Conservation (phyloP, 2,888 invertebrate species). For the Pandemis cinnamomeana region DNA sequence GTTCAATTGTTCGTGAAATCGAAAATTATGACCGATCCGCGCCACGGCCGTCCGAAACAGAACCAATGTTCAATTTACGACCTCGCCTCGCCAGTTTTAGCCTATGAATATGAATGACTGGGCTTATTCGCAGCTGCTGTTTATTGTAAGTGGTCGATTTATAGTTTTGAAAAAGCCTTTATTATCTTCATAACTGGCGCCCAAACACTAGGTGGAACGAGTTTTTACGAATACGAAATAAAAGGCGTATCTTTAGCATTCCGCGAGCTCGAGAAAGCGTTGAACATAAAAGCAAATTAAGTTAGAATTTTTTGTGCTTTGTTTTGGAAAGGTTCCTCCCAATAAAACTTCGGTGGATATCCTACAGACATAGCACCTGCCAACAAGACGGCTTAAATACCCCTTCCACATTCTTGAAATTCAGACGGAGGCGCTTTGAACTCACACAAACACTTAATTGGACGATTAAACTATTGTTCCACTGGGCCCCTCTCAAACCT, state of each 20-base stretch:
- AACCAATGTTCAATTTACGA: slow-evolving; percentile 65
- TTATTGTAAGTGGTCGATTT: slow-evolving; percentile 39
- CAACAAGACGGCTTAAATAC: slow-evolving; percentile 45
- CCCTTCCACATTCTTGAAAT: slow-evolving; percentile 55
- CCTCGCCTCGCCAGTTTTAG: slow-evolving; percentile 47
- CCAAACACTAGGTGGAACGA: slow-evolving; percentile 2
- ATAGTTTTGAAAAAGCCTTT: slow-evolving; percentile 41
- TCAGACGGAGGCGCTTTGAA: slow-evolving; percentile 56
- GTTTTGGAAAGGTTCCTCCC: background rate
- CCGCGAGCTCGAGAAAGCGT: background rate
- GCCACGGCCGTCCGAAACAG: slow-evolving; percentile 63
- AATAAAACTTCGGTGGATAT: background rate
- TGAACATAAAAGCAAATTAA: background rate
- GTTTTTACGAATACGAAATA: background rate
- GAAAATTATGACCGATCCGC: slow-evolving; percentile 77
- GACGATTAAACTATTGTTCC: slow-evolving; percentile 82
- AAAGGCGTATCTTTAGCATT: background rate
- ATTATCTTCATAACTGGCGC: slow-evolving; percentile 16
- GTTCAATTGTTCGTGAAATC: slow-evolving; percentile 80
- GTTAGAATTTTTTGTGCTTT: background rate
- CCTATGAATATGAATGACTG: slow-evolving; percentile 65
- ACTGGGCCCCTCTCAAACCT: slow-evolving; percentile 65
- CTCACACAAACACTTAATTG: slow-evolving; percentile 81
- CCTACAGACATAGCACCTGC: slow-evolving; percentile 8
- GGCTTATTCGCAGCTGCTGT: slow-evolving; percentile 41